Percentiles rank a stretch among this genome's conserved stretches.
phyloP scores from a whole-genome alignment of 1,140 invertebrate genomes.

The Sminthurides bifidus region DNA sequence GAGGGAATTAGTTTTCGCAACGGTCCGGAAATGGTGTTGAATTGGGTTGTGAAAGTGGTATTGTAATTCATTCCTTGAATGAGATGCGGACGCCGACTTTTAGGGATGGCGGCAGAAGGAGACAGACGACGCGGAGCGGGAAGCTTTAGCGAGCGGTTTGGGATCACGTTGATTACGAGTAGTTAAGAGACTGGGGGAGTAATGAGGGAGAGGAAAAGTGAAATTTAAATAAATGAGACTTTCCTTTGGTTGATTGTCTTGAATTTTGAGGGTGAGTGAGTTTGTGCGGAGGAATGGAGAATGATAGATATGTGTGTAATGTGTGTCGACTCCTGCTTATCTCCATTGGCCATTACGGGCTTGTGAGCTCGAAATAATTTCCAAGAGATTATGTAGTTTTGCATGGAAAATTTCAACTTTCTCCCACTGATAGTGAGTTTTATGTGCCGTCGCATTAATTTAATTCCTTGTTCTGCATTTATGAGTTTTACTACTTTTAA shows the following conservation, averaged over 20 bases:
- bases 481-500: constrained; percentile 22
- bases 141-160: no score
- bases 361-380: constrained; percentile 24
- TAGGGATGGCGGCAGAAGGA: no score
- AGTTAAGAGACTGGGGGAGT: no score
- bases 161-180: no score
- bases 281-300: constrained; percentile 12
- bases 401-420: constrained; percentile 21
- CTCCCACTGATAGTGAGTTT: constrained; percentile 19
- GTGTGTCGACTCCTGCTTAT: constrained; percentile 12
- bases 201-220: not conserved
- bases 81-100: no score
- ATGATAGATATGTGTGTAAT: constrained; percentile 17
- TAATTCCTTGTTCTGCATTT: constrained; percentile 24
- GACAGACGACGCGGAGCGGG: no score
- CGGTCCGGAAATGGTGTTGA: no score
- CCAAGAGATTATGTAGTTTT: constrained; percentile 18
- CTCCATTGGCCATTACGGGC: constrained; percentile 18
- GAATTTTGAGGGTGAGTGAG: not conserved
- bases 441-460: constrained; percentile 25
- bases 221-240: not conserved
- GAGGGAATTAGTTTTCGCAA: no score
- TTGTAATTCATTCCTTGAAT: no score
- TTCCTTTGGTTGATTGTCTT: not conserved
- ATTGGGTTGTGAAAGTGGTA: no score